Evolutionary conservation across 2,113 vertebrate species (phyloP), one percentile per base, ranked within the genome.

Genomic region (Elephantulus edwardii): DNA sequence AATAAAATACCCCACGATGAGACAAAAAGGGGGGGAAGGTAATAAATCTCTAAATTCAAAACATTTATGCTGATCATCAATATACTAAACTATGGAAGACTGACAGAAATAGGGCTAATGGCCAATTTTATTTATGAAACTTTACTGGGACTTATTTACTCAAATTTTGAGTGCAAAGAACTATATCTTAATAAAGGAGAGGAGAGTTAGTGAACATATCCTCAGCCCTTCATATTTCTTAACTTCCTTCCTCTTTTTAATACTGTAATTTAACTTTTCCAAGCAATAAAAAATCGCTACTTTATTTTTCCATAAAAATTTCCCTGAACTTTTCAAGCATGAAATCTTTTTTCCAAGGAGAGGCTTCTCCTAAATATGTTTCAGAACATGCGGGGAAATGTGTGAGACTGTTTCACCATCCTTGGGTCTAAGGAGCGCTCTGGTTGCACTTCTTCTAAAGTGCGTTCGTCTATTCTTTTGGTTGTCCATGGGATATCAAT

Each of bases 201-300:
- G n/a, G n/a, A 58, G 11, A 40, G 40, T 66, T 75, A 89, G 83
- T 30, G 70, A 77, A 76, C 38, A 91, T 66, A 92, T 95, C 71
- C 66, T 35, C 30, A 64, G 26, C 26, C 68, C 93, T 94, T 90
- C 62, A 14, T 74, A 89, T 93, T 96, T 90, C 86, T 86, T 95
- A 96, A 96, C n/a, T 93, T 95, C 68, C 93, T 95, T 96, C 91
- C 93, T 87, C 83, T 86, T 91, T 94, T 82, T 91, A 85, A 89
- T 94, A 60, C 71, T 82, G 46, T 64, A 89, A 60, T 40, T 58
- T 75, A 80, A 77, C 28, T 22, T 85, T 90, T 22, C 50, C 92
- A 70, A 86, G 28, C 68, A 88, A 87, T 60, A 1, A 83, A 75
- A 92, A 60, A 50, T n/a, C 42, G 54, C 40, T 86, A 26, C 6